Evolutionary conservation across 1,140 invertebrate species (phyloP), one percentile per base, ranked within the genome.

Genomic region (Brachionus rubens): DNA sequence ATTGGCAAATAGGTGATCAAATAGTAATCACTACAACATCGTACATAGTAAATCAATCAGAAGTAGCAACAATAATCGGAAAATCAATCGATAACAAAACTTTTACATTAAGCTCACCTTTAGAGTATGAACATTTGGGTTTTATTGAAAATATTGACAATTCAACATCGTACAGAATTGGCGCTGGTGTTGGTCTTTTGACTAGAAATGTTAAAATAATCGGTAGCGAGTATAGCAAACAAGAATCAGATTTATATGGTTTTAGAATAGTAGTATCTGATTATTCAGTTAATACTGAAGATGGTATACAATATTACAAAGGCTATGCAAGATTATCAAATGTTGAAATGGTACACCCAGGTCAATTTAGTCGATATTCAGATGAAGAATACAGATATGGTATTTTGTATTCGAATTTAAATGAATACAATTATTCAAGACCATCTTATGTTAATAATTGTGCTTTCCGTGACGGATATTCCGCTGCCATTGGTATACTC

Each of bases 151-250:
- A 14, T n/a, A 41, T 77, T 16, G 26, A 9, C 12, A 33, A 46
- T 26, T 48, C 65, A 6, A 10, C 41, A 28, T 46, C 24, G 0
- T 77, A 79, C 21, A 59, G 68, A 4, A 75, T 83, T 48, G 78
- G 78, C 6, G 82, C 81, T 6, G 81, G 79, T 14, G 82, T 84
- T 7, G 83, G 82, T 21, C 77, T 83, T n/a, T 76, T 84, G 30
- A 80, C 81, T 19, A 59, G 80, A 5, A 83, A 83, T 62, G 80
- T 84, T 36, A 81, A 79, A 62, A 78, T 84, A 5, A 79, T 81
- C 16, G 82, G 83, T 12, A 77, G 78, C 28, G 79, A 79, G 7
- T 83, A 84, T 62, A 3, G n/a, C 3, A 70, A 79, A 28, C 46
- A 81, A 56, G 70, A 78, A 1, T 67, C 56, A 3, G 80, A 84